Evolutionary conservation across 2,888 invertebrate genomes (phyloP).

Genomic region (Nomada ferruginata): DNA sequence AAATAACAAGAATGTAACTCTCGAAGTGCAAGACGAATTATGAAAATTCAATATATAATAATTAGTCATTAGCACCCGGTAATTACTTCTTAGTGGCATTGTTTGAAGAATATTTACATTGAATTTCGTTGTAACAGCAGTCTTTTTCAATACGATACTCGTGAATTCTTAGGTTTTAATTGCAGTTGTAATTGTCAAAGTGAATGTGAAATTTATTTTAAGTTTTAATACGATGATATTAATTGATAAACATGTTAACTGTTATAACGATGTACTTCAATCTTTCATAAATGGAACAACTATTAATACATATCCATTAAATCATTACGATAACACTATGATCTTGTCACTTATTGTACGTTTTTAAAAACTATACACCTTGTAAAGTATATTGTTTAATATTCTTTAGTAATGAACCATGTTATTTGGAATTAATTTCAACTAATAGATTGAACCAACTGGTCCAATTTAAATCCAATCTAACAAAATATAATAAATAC

Average conservation of each 20-base stretch:
- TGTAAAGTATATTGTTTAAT: slow-evolving; percentile 19
- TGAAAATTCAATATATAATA: background rate
- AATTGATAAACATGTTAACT: background rate
- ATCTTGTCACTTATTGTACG: slow-evolving; percentile 44
- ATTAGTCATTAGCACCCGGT: background rate
- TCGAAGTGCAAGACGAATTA: background rate
- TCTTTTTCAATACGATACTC: background rate
- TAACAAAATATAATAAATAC: slow-evolving; percentile 13
- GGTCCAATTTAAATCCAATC: slow-evolving; percentile 5
- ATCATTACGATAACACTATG: slow-evolving; percentile 14
- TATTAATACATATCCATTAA: slow-evolving; percentile 15
- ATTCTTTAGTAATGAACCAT: background rate
- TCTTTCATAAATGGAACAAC: slow-evolving; percentile 4
- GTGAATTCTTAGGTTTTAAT: background rate
- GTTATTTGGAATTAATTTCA: slow-evolving; percentile 9
- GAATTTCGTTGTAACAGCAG: background rate
- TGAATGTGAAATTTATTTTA: background rate
- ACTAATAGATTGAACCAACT: slow-evolving; percentile 3
- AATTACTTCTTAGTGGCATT: background rate
- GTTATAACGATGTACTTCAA: background rate
- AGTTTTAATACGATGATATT: background rate
- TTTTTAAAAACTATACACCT: slow-evolving; percentile 13
- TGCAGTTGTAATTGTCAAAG: background rate
- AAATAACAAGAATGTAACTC: slow-evolving; percentile 13
- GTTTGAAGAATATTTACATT: background rate